A percentile compares a stretch with the other conserved stretches of the same genome.
These are phyloP conservation scores for Polyommatus icarus DNA, from an alignment of 2,888 invertebrate genomes.

Conservation along the genomic window DNA sequence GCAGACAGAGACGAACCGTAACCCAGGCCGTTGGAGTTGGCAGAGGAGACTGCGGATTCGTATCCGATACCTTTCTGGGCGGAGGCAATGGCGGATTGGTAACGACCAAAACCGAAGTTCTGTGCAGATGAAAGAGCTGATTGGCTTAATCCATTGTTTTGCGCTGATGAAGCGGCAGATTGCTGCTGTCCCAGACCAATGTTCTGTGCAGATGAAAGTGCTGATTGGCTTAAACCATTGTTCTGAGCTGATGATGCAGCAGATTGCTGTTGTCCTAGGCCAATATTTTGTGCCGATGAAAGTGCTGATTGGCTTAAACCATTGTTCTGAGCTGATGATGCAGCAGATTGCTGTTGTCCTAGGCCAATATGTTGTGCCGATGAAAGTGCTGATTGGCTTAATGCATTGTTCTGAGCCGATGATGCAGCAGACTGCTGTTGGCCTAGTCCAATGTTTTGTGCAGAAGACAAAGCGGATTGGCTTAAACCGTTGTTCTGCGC, in stretches of 20 bases:
- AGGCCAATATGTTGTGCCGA: conserved; percentile 49
- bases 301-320: conserved; percentile 52
- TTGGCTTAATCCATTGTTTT: conserved; percentile 47
- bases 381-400: background rate
- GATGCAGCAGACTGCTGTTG: conserved; percentile 6
- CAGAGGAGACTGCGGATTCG: conserved; percentile 44
- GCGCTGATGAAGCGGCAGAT: conserved; percentile 56
- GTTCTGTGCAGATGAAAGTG: conserved; percentile 47
- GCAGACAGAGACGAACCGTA: conserved; percentile 56
- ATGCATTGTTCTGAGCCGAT: conserved; percentile 1
- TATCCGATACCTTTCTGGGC: conserved; percentile 43
- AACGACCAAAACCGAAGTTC: conserved; percentile 49
- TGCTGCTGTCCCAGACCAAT: conserved; percentile 49
- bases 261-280: conserved; percentile 47
- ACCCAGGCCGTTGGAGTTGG: conserved; percentile 47
- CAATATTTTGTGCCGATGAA: conserved; percentile 47
- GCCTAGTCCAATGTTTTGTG: background rate
- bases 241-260: conserved; percentile 51
- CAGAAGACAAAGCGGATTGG: background rate
- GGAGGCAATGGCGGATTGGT: conserved; percentile 49
- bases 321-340: conserved; percentile 54
- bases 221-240: conserved; percentile 39
- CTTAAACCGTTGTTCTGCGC: background rate
- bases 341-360: conserved; percentile 49
- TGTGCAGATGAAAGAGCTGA: conserved; percentile 49